Percentiles rank a stretch among this genome's conserved stretches.
Conservation (phyloP, 2,797 vertebrate genomes). For the Clarias platycephalus region DNA sequence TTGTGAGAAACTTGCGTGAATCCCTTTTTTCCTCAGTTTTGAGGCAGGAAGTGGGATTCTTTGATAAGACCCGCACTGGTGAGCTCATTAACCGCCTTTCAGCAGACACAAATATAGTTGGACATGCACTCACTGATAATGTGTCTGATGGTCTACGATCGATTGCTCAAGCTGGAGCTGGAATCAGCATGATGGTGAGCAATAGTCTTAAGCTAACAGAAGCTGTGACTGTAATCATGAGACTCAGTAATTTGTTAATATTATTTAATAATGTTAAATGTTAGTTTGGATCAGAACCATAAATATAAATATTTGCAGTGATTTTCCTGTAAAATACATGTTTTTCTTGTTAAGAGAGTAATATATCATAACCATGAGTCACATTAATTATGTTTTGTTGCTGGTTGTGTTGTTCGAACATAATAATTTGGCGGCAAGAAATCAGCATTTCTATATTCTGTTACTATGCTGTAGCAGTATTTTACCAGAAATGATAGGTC, state of each 20-base stretch:
- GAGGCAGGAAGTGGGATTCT: slow-evolving; percentile 93
- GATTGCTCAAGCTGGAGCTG: slow-evolving; percentile 85
- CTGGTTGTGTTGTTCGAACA: too few relatives aligned
- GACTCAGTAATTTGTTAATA: background rate
- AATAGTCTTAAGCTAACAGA: background rate
- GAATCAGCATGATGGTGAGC: slow-evolving; percentile 96
- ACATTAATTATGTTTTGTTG: too few relatives aligned
- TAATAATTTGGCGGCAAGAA: too few relatives aligned
- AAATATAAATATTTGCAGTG: background rate
- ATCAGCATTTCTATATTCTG: too few relatives aligned
- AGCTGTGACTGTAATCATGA: background rate
- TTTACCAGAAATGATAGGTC: background rate
- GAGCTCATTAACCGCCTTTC: slow-evolving; percentile 96
- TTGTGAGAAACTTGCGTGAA: slow-evolving; percentile 85
- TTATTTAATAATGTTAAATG: too few relatives aligned
- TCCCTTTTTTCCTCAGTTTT: slow-evolving; percentile 89
- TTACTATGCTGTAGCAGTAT: background rate
- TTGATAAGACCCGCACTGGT: slow-evolving; percentile 91
- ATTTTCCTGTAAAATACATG: background rate
- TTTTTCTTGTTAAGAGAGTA: background rate
- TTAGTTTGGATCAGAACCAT: background rate
- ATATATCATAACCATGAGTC: too few relatives aligned
- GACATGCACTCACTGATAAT: slow-evolving; percentile 90
- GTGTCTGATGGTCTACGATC: slow-evolving; percentile 93
- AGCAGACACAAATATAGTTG: slow-evolving; percentile 86